phyloP scores from a whole-genome alignment of 2,797 vertebrate species.

The Buphagus erythrorhynchus region DNA sequence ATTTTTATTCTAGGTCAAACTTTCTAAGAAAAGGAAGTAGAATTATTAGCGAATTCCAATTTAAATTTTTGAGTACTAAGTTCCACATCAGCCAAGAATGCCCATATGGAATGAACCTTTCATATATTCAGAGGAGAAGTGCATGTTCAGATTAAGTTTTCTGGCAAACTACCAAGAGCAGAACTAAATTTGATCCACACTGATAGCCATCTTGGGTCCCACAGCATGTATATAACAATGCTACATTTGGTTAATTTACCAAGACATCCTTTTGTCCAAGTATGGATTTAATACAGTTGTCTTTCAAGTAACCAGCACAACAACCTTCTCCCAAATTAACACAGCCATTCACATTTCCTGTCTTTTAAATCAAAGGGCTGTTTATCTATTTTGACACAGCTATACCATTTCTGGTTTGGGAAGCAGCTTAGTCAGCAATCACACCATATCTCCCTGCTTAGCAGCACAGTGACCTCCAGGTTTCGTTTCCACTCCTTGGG shows the following conservation, averaged over 20 bases:
- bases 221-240: background rate
- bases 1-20: background rate
- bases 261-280: background rate
- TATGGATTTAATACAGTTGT: background rate
- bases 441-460: background rate
- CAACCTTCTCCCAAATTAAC: background rate
- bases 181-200: background rate
- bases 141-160: background rate
- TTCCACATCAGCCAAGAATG: background rate
- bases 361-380: background rate
- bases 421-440: slow-evolving; percentile 5
- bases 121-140: background rate
- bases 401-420: background rate
- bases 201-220: background rate
- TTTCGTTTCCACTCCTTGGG: background rate
- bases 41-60: background rate
- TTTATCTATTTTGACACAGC: background rate
- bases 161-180: background rate
- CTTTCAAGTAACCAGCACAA: background rate
- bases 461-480: background rate
- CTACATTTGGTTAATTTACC: background rate
- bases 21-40: background rate
- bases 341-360: background rate
- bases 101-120: background rate
- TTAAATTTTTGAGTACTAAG: background rate